phyloP scores from a whole-genome alignment of 2,797 vertebrate genomes.

The Rousettus madagascariensis region DNA sequence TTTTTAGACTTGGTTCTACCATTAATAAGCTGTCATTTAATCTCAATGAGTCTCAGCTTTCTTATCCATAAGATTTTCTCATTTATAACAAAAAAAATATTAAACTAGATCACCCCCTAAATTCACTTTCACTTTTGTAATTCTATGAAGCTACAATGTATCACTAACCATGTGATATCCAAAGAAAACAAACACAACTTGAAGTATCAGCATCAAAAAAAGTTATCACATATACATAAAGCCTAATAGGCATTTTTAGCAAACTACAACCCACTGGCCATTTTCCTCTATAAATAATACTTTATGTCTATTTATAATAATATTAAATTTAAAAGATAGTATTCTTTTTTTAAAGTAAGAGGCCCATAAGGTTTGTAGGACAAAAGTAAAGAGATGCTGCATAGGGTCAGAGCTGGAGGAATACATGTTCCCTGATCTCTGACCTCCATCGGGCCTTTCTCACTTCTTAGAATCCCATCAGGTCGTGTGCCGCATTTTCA shows the following conservation, averaged over 20 bases:
- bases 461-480: background rate
- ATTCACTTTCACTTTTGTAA: background rate
- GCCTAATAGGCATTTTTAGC: background rate
- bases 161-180: background rate
- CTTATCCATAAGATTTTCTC: background rate
- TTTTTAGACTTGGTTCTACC: background rate
- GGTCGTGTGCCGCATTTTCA: background rate
- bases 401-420: background rate
- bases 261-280: background rate
- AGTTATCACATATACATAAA: background rate
- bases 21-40: slow-evolving; percentile 14
- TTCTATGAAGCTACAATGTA: background rate
- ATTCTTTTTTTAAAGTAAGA: background rate
- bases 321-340: background rate
- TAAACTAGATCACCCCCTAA: background rate
- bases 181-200: slow-evolving; percentile 20
- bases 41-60: background rate
- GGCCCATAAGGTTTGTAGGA: background rate
- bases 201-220: background rate
- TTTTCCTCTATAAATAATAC: background rate
- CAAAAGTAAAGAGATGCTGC: background rate
- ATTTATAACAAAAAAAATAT: background rate
- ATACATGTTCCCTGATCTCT: rapidly evolving
- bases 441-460: background rate
- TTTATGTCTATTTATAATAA: background rate